Conservation (phyloP, 2,888 invertebrate genomes). For the Andrena bicolor region DNA sequence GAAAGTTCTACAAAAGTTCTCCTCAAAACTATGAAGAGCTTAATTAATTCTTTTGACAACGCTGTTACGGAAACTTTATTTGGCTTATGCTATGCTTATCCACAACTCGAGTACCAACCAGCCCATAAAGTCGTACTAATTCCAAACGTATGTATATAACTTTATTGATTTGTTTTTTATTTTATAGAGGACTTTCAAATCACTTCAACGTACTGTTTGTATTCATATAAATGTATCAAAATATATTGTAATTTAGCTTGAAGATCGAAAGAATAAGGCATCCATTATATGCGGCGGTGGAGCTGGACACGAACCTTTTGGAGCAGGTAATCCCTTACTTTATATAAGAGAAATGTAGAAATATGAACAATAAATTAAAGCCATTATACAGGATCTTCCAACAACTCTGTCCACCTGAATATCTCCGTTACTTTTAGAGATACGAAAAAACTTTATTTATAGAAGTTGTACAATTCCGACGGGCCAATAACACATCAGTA, state of each 20-base stretch:
- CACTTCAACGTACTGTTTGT: background rate
- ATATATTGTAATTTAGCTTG: constrained; percentile 68
- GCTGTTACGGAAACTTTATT: constrained; percentile 78
- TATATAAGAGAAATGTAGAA: background rate
- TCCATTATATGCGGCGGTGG: constrained; percentile 92
- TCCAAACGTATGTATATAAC: constrained; percentile 74
- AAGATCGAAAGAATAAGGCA: constrained; percentile 81
- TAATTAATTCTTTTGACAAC: constrained; percentile 77
- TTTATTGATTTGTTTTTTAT: background rate
- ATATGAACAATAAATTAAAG: no score
- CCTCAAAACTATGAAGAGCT: constrained; percentile 69
- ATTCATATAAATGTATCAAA: background rate
- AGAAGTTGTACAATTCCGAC: no score
- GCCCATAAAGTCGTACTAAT: constrained; percentile 78
- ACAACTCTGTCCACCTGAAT: no score
- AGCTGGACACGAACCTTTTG: constrained; percentile 92
- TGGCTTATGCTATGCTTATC: constrained; percentile 78
- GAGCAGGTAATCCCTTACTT: constrained; percentile 75
- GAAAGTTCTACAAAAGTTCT: background rate
- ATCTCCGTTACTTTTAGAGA: no score
- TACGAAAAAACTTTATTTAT: no score
- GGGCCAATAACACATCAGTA: no score
- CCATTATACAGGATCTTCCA: no score
- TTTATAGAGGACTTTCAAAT: no score
- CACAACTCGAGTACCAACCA: constrained; percentile 78